Evolutionary conservation across 2,113 vertebrate genomes (phyloP), one percentile per base, ranked within the genome.

Genomic region (Cyanistes caeruleus): DNA sequence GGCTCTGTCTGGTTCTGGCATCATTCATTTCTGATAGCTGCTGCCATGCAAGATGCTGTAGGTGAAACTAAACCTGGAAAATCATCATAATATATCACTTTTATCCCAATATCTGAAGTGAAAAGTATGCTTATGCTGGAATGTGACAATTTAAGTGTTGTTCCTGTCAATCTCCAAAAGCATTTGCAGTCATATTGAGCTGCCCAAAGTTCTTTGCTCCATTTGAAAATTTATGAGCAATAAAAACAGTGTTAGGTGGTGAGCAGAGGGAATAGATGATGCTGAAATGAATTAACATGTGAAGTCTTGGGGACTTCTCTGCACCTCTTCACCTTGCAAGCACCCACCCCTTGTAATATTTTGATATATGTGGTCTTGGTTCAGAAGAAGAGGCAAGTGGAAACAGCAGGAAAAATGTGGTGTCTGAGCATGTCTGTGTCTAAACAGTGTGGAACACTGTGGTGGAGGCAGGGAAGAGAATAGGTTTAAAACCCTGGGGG

Each of bases 151-250:
- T 65, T 87, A 86, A 91, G 73, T 84, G 89, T 13, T 93, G 85
- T 43, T 89, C 67, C 92, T 91, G 89, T 95, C 94, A 96, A 82
- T 95, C 93, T 85, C 79, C 60, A 58, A 62, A 81, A 82, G 83
- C 37, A 27, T 52, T 95, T 81, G 48, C 55, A 59, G 59, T 46
- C 72, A 87, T 58, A 68, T 2, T 18, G 91, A 86, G 75, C 92
- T 94, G 87, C 68, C 70, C 72, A 56, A 93, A 51, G 64, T n/a
- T 11, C 52, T 94, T 60, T 33, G 14, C 43, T 87, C 33, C 27
- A 4, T 74, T 70, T 75, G 74, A 75, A 91, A 84, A 91, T 87
- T 39, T 89, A 35, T 44, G 67, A 92, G 74, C 41, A 70, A 88
- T 63, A 67, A 79, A 92, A 95, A 4, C 5, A 44, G 69, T 23